phyloP scores from a whole-genome alignment of 23 tunicate species.

The Ciona savignyi region DNA sequence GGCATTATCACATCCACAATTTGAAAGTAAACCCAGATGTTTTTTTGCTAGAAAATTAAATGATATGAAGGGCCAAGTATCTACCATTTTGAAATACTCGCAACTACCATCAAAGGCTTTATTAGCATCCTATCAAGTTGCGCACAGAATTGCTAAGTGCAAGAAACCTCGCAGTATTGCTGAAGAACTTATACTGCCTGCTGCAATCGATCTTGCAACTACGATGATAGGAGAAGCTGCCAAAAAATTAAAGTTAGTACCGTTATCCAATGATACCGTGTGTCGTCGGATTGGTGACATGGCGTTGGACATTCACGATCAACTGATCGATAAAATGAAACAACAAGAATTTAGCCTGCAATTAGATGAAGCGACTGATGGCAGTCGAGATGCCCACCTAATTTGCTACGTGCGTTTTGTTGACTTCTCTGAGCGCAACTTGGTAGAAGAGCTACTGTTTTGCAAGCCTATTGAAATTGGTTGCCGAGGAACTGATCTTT shows the following conservation, averaged over 20 bases:
- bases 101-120: constrained; percentile 38
- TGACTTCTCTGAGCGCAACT: constrained; percentile 19
- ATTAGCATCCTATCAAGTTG: constrained; percentile 42
- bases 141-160: constrained; percentile 34
- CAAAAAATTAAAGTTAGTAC: constrained; percentile 26
- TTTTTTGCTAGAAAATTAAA: constrained; percentile 36
- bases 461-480: constrained; percentile 43
- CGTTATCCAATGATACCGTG: constrained; percentile 24
- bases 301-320: constrained; percentile 32
- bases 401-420: constrained; percentile 32
- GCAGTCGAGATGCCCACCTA: constrained; percentile 34
- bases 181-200: constrained; percentile 39
- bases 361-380: constrained; percentile 33
- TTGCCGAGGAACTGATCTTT: constrained; percentile 38
- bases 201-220: constrained; percentile 39
- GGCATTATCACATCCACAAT: constrained; percentile 20
- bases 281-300: constrained; percentile 29
- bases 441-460: constrained; percentile 38
- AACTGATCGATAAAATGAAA: constrained; percentile 33
- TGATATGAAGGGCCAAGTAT: constrained; percentile 20
- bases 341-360: constrained; percentile 20
- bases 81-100: no score
- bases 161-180: constrained; percentile 49
- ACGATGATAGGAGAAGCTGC: constrained; percentile 43
- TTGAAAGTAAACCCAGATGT: constrained; percentile 28